Evolutionary conservation across 2,888 invertebrate species (phyloP).

Genomic region (Perizoma affinitatum): DNA sequence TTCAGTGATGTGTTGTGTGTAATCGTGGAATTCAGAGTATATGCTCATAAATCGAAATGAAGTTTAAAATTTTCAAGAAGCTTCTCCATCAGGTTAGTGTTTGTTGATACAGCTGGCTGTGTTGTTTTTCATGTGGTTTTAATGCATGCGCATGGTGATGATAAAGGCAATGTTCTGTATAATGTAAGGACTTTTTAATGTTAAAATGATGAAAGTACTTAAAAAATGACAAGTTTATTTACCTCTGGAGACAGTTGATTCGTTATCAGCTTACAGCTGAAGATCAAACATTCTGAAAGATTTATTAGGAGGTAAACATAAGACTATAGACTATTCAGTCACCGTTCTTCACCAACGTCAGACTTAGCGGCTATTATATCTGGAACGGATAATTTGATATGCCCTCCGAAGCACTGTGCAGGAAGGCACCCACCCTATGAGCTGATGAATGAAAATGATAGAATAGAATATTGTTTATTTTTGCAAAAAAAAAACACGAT

Average conservation of each 20-base stretch:
- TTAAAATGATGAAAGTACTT: not conserved
- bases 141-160: conserved; percentile 1
- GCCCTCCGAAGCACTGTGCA: too few relatives aligned
- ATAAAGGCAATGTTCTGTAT: conserved; percentile 1
- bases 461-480: too few relatives aligned
- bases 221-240: conserved; percentile 26
- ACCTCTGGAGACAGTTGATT: not conserved
- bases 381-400: too few relatives aligned
- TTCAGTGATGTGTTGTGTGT: conserved; percentile 53
- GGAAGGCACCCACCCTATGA: too few relatives aligned
- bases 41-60: conserved; percentile 51
- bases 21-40: conserved; percentile 18
- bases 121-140: conserved; percentile 36
- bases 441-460: too few relatives aligned
- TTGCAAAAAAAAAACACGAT: too few relatives aligned
- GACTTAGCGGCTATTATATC: too few relatives aligned
- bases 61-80: conserved; percentile 78
- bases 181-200: conserved; percentile 1
- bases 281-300: conserved; percentile 9
- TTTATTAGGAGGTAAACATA: too few relatives aligned
- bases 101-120: conserved; percentile 29
- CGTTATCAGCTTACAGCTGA: conserved; percentile 9
- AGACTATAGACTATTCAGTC: too few relatives aligned
- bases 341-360: too few relatives aligned
- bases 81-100: conserved; percentile 64